Base-by-base conservation (phyloP, 1,140 invertebrate genomes). In the Hyphantria cunea region DNA sequence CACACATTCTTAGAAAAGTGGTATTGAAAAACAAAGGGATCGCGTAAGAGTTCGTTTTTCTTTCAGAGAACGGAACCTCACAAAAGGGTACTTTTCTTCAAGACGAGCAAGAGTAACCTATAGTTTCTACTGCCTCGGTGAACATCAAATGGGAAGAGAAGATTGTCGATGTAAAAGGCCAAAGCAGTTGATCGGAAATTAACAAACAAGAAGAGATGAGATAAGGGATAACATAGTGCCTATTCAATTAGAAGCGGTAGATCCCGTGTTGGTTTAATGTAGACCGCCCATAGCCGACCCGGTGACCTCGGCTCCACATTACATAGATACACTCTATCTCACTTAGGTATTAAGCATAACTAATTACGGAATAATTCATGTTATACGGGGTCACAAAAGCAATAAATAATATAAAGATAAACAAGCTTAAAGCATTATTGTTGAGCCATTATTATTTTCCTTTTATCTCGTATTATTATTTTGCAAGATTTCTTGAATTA, bases 181-280 rank as follows among this genome's bases (percentile, higher is more conserved):
- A 82, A 68, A 32, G 14, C 72, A 69, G 72, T 71, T 61, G 76
- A 77, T 79, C 78, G 66, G 64, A 66, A 76, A 82, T 77, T 82
- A 80, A 79, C 82, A 74, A 84, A 79, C 74, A 78, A 81, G 68
- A 69, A 72, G 53, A 69, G 75, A 69, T 70, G 54, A 69, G 75
- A 84, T 84, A 84, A 80, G 56, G 74, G 76, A 84, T 84, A 80
- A 82, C 54, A 62, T 64, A 50, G 50, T 56, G 61, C 58, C 60
- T 66, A 78, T 82, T 84, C 78, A 87, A 87, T 83, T 82, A 77
- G 70, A 67, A 72, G 74, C 77, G 70, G 66, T 73, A 68, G 65
- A 78, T 78, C 64, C 66, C 63, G 72, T 74, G 75, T 50, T 66
- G 66, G 52, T 68, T 73, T 58, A 33, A 58, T 72, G 66, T 74